phyloP scores from a whole-genome alignment of 2,797 vertebrate species.

The Thripadectes ignobilis region DNA sequence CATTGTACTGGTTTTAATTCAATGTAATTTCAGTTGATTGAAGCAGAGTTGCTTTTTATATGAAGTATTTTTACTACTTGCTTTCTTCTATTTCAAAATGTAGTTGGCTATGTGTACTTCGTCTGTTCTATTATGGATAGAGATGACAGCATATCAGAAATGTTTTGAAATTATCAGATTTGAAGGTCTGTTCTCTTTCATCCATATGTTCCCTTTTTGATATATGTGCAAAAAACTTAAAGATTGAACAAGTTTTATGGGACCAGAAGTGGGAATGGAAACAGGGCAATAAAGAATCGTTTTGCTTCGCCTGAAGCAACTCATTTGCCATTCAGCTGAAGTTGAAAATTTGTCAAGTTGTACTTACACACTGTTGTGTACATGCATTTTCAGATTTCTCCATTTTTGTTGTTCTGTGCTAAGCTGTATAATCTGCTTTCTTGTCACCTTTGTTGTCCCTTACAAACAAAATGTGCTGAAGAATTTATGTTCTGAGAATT shows the following conservation, averaged over 20 bases:
- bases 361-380: not conserved
- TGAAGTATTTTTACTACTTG: not conserved
- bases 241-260: not conserved
- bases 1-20: not conserved
- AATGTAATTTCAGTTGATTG: not conserved
- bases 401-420: not conserved
- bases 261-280: not conserved
- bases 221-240: not conserved
- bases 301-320: not conserved
- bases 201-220: not conserved
- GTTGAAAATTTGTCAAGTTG: not conserved
- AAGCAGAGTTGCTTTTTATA: not conserved
- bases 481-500: not conserved
- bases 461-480: not conserved
- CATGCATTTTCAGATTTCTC: accelerated
- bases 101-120: not conserved
- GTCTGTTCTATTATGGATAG: not conserved
- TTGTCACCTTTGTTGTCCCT: not conserved
- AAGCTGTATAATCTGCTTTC: not conserved
- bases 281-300: not conserved
- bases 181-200: not conserved
- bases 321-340: not conserved
- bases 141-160: not conserved
- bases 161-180: not conserved
- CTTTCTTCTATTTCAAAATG: not conserved